Evolutionary conservation across 1,140 invertebrate species (phyloP), one percentile per base, ranked within the genome.

Genomic region (Cardiocondyla obscurior): DNA sequence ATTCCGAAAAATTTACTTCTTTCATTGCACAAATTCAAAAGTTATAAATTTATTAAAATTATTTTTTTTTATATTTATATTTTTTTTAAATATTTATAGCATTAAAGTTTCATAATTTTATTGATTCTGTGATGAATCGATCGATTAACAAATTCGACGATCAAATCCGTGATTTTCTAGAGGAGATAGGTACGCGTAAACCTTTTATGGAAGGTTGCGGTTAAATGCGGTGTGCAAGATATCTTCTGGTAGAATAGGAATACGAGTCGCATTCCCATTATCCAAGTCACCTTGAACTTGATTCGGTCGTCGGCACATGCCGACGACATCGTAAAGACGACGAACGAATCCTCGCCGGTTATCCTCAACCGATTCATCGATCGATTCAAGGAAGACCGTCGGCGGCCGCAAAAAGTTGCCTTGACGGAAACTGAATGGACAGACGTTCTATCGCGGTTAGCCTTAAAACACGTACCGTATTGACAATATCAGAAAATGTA

Each of bases 211-310:
- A 90, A 90, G 86, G 83, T 90, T 90, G 88, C 60, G 74, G 81
- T 77, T 77, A 84, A 46, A 44, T 58, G 42, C 81, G 83, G 89
- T 72, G 88, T 83, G 85, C 79, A 28, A 76, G 79, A 83, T 82
- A 90, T 90, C 85, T 70, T 42, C 64, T 60, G 69, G 83, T 64
- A 64, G n/a, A n/a, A n/a, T n/a, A n/a, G n/a, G 81, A 74, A 85
- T 72, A 77, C 81, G 62, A 73, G 72, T 85, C 28, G 85, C 69
- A 85, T 90, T 90, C 62, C 30, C 60, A 88, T 90, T 84, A 87
- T 82, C 60, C 87, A 76, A 88, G 87, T 89, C 81, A 67, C 88
- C 88, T 90, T 90, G 88, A 90, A 90, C 88, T 90, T 90, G 87
- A 89, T 90, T 87, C 84, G 67, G 76, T 87, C 81, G 73, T 58